phyloP scores from a whole-genome alignment of 2,113 vertebrate species.

The Sakesphorus luctuosus region DNA sequence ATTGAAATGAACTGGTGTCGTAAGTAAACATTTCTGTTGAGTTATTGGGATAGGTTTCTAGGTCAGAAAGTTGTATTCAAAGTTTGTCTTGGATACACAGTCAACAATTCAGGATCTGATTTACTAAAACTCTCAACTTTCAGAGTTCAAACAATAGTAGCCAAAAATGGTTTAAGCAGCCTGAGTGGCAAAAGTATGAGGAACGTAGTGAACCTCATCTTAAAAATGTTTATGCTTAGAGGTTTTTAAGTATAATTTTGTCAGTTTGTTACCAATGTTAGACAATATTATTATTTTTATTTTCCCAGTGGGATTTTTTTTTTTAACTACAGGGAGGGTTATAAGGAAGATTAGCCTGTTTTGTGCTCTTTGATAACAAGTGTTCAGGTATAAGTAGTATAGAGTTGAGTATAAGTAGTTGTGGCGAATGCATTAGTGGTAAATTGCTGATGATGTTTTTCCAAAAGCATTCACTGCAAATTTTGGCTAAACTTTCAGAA shows the following conservation, averaged over 20 bases:
- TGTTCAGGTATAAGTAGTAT: not conserved
- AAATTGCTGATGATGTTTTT: not conserved
- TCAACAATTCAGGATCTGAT: not conserved
- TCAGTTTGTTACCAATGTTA: not conserved
- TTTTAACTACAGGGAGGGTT: not conserved
- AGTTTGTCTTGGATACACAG: not conserved
- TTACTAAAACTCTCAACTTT: not conserved
- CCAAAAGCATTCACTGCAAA: not conserved
- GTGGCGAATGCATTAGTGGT: not conserved
- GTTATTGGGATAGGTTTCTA: not conserved
- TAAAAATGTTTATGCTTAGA: not conserved
- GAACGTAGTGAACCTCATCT: not conserved
- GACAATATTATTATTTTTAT: not conserved
- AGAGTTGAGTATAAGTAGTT: not conserved
- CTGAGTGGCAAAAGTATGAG: not conserved
- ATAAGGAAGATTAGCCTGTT: not conserved
- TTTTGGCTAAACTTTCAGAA: not conserved
- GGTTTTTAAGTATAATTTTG: not conserved
- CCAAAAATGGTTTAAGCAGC: not conserved
- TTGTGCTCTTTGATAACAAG: not conserved
- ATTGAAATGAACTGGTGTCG: not conserved
- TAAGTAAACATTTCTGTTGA: not conserved
- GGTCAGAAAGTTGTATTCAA: not conserved
- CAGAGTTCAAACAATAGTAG: not conserved
- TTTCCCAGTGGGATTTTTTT: constrained; percentile 17